Evolutionary conservation across 2,113 vertebrate genomes (phyloP).

Genomic region (Atractosteus spatula): DNA sequence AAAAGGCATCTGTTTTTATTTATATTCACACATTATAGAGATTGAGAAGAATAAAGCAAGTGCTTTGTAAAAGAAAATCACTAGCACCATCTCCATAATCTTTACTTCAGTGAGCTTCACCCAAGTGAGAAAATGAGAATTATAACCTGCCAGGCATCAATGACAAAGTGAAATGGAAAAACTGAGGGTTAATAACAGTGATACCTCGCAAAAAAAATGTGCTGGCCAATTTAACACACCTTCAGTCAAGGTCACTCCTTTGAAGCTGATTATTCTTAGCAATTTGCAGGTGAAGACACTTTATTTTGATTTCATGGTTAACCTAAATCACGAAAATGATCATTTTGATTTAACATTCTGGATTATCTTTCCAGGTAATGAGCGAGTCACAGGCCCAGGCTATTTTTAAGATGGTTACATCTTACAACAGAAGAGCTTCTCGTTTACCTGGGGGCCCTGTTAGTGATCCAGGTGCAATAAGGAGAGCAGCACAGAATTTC

Average conservation of each 20-base stretch:
- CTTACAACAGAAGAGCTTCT: neutral
- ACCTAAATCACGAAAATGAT: constrained; percentile 44
- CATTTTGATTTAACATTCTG: constrained; percentile 44
- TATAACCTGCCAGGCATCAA: constrained; percentile 83
- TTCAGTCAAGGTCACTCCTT: constrained; percentile 78
- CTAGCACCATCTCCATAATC: constrained; percentile 74
- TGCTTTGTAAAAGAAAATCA: constrained; percentile 64
- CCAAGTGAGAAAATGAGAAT: constrained; percentile 84
- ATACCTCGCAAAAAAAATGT: constrained; percentile 67
- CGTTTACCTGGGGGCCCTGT: neutral
- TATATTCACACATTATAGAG: constrained; percentile 51
- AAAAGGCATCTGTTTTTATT: constrained; percentile 60
- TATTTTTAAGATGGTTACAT: constrained; percentile 33
- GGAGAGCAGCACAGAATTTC: too few relatives aligned
- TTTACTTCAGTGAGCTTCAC: constrained; percentile 74
- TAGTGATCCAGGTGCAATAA: neutral
- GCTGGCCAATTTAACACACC: constrained; percentile 75
- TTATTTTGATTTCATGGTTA: constrained; percentile 39
- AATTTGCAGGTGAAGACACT: constrained; percentile 61
- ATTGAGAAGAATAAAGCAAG: constrained; percentile 52
- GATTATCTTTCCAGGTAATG: constrained; percentile 44
- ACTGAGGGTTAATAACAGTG: constrained; percentile 78
- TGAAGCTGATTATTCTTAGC: constrained; percentile 63
- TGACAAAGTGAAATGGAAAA: constrained; percentile 83
- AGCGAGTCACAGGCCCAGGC: constrained; percentile 26